Evolutionary conservation across 2,888 invertebrate genomes (phyloP).

Genomic region (Cheilosia soror): DNA sequence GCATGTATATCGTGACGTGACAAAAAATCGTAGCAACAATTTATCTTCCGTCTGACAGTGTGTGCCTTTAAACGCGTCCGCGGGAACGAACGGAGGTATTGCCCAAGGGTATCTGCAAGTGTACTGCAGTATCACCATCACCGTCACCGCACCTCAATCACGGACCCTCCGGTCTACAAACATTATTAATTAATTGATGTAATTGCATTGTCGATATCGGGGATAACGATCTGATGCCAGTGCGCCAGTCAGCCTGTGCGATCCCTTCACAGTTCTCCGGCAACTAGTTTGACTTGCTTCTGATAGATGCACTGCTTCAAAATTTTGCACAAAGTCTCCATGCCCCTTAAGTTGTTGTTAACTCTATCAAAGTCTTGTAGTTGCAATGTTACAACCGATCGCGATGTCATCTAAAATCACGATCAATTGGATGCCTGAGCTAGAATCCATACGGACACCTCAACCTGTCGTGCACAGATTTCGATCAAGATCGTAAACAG

Average conservation of each 20-base stretch:
- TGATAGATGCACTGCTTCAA: constrained; percentile 50
- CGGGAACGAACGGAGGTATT: constrained; percentile 57
- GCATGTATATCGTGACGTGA: constrained; percentile 71
- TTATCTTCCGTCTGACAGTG: constrained; percentile 73
- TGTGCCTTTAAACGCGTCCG: constrained; percentile 59
- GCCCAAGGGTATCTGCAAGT: constrained; percentile 51
- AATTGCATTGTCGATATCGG: constrained; percentile 83
- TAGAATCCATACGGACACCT: constrained; percentile 70
- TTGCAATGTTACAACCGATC: constrained; percentile 65
- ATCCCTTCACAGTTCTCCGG: constrained; percentile 59
- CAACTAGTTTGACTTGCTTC: constrained; percentile 56
- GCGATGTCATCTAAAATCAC: constrained; percentile 83
- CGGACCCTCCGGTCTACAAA: constrained; percentile 73
- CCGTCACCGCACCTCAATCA: constrained; percentile 52
- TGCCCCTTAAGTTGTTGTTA: constrained; percentile 54
- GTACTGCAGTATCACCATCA: constrained; percentile 31
- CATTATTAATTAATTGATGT: constrained; percentile 84
- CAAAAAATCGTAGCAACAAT: constrained; percentile 73
- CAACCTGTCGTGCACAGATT: constrained; percentile 74
- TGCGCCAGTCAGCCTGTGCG: constrained; percentile 39
- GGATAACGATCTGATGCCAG: constrained; percentile 80
- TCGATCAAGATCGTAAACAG: constrained; percentile 57
- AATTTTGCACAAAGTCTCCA: constrained; percentile 26
- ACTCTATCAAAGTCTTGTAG: constrained; percentile 71
- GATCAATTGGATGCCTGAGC: constrained; percentile 77